Evolutionary conservation across 2,888 invertebrate species (phyloP).

Genomic region (Arge pagana): DNA sequence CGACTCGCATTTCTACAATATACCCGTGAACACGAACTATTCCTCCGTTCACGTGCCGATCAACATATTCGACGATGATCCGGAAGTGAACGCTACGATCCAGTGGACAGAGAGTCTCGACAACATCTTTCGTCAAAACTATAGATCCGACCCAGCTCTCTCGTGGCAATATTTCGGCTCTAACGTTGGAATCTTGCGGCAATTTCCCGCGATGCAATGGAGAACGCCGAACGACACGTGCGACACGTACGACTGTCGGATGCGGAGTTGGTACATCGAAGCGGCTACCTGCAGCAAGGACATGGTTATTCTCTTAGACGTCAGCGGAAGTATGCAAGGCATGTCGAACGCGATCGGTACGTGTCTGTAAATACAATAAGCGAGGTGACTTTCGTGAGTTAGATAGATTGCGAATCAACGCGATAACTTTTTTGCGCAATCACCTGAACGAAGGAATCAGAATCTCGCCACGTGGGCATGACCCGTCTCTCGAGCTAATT

Average conservation of each 20-base stretch:
- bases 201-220: constrained; percentile 74
- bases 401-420: too few species aligned
- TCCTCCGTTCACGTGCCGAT: constrained; percentile 94
- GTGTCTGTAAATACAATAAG: too few species aligned
- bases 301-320: constrained; percentile 91
- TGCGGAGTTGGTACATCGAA: constrained; percentile 94
- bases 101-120: constrained; percentile 90
- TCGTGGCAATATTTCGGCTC: constrained; percentile 99
- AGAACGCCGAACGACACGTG: constrained; percentile 39
- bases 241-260: constrained; percentile 91
- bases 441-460: too few species aligned
- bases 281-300: constrained; percentile 98
- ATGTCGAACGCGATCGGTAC: constrained; percentile 65
- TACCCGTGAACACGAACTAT: constrained; percentile 76
- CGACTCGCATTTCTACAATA: constrained; percentile 84
- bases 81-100: constrained; percentile 74
- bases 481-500: too few species aligned
- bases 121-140: constrained; percentile 82
- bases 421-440: too few species aligned
- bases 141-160: constrained; percentile 84
- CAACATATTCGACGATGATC: constrained; percentile 80
- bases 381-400: too few species aligned
- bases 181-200: constrained; percentile 87
- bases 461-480: too few species aligned
- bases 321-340: constrained; percentile 96